phyloP scores from a whole-genome alignment of 2,113 vertebrate genomes.

The Ophthalmolycus amberensis region DNA sequence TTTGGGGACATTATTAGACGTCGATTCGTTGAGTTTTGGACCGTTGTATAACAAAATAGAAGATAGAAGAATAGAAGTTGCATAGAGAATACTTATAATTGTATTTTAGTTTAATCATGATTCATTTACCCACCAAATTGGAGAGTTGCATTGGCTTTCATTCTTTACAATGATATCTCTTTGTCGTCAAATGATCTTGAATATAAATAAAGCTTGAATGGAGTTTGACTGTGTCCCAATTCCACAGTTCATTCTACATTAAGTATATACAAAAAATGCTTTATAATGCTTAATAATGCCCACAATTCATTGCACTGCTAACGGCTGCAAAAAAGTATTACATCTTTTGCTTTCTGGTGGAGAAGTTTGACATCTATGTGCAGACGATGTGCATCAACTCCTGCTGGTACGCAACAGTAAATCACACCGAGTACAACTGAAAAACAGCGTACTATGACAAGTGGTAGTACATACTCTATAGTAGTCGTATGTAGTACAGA shows the following conservation, averaged over 20 bases:
- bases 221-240: not conserved
- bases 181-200: not conserved
- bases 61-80: too few relatives aligned
- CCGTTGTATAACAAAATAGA: too few relatives aligned
- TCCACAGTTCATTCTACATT: not conserved
- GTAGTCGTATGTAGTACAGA: not conserved
- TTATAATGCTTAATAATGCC: not conserved
- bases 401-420: not conserved
- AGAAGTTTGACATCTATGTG: not conserved
- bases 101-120: not conserved
- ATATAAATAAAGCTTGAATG: not conserved
- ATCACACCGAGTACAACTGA: not conserved
- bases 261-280: not conserved
- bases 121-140: not conserved
- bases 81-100: not conserved
- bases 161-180: too few relatives aligned
- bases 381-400: not conserved
- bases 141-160: not conserved
- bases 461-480: not conserved
- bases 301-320: not conserved
- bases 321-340: not conserved
- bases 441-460: not conserved
- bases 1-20: too few relatives aligned
- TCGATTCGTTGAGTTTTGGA: too few relatives aligned
- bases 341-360: not conserved